Base-by-base conservation (phyloP, 2,797 vertebrate species). In the Atherinosoma microstoma region DNA sequence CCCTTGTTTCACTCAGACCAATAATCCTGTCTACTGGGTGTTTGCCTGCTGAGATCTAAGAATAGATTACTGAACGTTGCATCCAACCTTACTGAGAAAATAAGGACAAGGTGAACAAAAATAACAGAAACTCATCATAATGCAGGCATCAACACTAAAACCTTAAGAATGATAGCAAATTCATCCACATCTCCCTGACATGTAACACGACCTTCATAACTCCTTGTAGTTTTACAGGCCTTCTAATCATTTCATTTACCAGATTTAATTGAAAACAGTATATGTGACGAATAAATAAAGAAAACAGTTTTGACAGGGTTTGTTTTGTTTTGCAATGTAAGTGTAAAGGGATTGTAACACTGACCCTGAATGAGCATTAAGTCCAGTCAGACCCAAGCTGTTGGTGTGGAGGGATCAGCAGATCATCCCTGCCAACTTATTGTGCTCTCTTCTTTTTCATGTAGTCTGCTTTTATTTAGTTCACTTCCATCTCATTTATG, bases 1-100 rank as follows among this genome's bases (percentile, higher is more conserved):
- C 77, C 49, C 64, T 75, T 79, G 35, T 57, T 88, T 70, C 58
- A 76, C 66, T 82, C 70, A 63, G 73, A 84, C 45, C 64, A 82
- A 60, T 92, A 92, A 92, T 87, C 91, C 92, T 82, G 82, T 84
- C 84, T 79, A 69, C 84, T 85, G 76, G 80, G 84, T 77, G 67
- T 79, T 79, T 72, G 78, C 83, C 75, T 80, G 34, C 79, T 45
- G 58, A 24, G 73, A 35, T 86, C 90, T 87, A 90, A 80, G 68
- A 82, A 85, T 91, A 89, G 84, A 75, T 47, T 20, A 69, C 73
- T 82, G 63, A 47, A 67, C 36, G 63, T 54, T 70, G 18, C 56
- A 70, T 38, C 51, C 29, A 40, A 65, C 64, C 56, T 64, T 68
- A 71, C 27, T 38, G 5, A 35, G 61, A 71, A 79, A 69, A 65